These are phyloP conservation scores for Strix aluco DNA, from an alignment of 2,113 vertebrate genomes.

Conservation along the genomic window DNA sequence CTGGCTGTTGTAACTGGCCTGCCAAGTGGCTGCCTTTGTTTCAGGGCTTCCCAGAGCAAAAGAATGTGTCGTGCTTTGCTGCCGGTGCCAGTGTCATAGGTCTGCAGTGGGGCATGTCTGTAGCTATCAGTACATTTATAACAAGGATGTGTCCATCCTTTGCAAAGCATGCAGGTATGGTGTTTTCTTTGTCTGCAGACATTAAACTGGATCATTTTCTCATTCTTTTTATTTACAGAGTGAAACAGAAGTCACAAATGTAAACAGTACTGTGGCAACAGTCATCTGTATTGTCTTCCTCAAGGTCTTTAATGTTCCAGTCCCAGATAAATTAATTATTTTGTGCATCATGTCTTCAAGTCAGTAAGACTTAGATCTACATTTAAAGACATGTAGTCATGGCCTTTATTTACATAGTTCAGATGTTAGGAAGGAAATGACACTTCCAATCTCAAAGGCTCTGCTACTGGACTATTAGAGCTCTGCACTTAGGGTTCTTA, in stretches of 20 bases:
- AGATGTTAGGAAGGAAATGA: not conserved
- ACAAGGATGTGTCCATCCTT: not conserved
- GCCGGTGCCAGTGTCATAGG: rapidly evolving
- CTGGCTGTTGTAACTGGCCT: not conserved
- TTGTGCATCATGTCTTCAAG: not conserved
- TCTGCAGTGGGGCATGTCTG: rapidly evolving
- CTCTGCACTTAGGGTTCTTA: not conserved
- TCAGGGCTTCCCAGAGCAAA: not conserved
- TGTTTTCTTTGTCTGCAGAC: not conserved
- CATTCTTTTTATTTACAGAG: not conserved
- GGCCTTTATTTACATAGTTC: not conserved
- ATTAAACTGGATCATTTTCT: not conserved
- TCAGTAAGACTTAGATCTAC: not conserved
- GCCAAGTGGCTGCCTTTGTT: not conserved
- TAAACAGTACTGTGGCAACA: not conserved
- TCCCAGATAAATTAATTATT: not conserved
- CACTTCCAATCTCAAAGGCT: not conserved
- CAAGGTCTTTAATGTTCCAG: not conserved
- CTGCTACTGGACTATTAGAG: not conserved
- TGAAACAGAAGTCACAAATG: not conserved
- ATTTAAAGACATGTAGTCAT: not conserved
- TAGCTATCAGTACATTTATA: not conserved
- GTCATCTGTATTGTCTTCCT: not conserved
- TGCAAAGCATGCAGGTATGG: rapidly evolving
- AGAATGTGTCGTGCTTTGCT: not conserved